Evolutionary conservation across 2,888 invertebrate species (phyloP).

Genomic region (Sinopyrophorus schimmeli): DNA sequence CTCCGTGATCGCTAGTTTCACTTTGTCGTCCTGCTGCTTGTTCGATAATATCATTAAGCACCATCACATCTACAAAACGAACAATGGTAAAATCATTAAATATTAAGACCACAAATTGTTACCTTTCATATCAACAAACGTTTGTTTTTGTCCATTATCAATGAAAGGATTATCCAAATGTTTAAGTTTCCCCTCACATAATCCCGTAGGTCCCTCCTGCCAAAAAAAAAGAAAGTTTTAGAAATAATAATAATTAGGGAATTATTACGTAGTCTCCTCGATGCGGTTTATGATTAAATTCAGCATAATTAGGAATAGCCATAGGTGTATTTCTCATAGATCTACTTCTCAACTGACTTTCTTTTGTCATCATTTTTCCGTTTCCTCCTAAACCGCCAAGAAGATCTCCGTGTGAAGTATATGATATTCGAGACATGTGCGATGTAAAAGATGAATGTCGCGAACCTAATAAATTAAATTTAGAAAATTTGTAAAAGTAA

Average conservation of each 20-base stretch:
- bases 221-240: conserved; percentile 30
- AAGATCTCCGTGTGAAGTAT: conserved; percentile 92
- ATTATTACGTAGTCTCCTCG: conserved; percentile 74
- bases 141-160: conserved; percentile 82
- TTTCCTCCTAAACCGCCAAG: conserved; percentile 69
- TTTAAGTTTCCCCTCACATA: conserved; percentile 82
- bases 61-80: conserved; percentile 87
- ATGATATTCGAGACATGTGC: conserved; percentile 90
- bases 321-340: conserved; percentile 70
- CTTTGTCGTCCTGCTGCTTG: conserved; percentile 91
- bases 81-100: too few species aligned
- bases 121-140: conserved; percentile 88
- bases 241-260: conserved; percentile 9
- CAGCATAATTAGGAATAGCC: conserved; percentile 60
- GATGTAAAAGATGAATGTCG: conserved; percentile 95
- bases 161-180: conserved; percentile 91
- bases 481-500: conserved; percentile 1
- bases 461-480: conserved; percentile 62
- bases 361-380: conserved; percentile 76
- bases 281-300: conserved; percentile 67
- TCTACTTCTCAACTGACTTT: conserved; percentile 77
- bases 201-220: conserved; percentile 80
- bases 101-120: too few species aligned
- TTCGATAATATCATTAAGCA: conserved; percentile 94
- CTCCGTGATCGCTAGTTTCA: conserved; percentile 84